These are phyloP conservation scores for Ornithorhynchus anatinus DNA, from an alignment of 2,113 vertebrate species.

Conservation along the genomic window DNA sequence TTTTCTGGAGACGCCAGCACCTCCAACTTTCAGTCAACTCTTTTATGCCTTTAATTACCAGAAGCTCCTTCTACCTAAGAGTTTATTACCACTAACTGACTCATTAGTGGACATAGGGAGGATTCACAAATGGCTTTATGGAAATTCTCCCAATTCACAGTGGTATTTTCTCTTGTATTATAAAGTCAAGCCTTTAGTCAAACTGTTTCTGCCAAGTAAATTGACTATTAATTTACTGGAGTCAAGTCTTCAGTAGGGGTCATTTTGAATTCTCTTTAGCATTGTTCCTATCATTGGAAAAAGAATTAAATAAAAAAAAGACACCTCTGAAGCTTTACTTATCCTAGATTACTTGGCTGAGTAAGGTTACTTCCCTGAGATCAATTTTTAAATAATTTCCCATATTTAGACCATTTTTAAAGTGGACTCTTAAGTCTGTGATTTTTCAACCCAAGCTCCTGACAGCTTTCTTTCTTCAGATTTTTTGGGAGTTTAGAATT, in stretches of 20 bases:
- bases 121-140: background rate
- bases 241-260: background rate
- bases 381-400: background rate
- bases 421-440: background rate
- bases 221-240: background rate
- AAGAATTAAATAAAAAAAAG: background rate
- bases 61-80: background rate
- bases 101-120: background rate
- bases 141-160: background rate
- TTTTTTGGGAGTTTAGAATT: too few relatives aligned
- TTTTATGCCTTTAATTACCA: background rate
- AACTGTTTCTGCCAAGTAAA: conserved; percentile 14
- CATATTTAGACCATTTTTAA: background rate
- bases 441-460: background rate
- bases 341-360: background rate
- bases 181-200: background rate
- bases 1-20: background rate
- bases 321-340: background rate
- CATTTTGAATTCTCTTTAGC: conserved; percentile 3
- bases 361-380: background rate
- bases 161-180: background rate
- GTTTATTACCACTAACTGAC: background rate
- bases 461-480: background rate
- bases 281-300: background rate
- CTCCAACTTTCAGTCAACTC: background rate